These are phyloP conservation scores for Zootermopsis nevadensis DNA, from an alignment of 2,888 invertebrate species.

Conservation along the genomic window DNA sequence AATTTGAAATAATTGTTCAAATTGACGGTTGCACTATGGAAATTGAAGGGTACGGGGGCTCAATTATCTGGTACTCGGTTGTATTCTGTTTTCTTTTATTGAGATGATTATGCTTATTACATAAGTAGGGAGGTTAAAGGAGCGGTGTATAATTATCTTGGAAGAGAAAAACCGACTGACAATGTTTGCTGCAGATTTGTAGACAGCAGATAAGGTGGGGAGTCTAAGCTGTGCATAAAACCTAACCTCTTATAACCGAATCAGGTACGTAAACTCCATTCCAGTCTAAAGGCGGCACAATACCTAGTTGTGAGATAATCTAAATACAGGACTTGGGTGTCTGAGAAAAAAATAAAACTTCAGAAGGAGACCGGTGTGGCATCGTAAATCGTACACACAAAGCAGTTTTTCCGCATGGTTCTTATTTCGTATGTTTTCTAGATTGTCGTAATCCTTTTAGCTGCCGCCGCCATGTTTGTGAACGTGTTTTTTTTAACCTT, in stretches of 20 bases:
- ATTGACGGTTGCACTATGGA: slow-evolving; percentile 18
- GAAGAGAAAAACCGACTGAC: slow-evolving; percentile 18
- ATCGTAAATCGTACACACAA: slow-evolving; percentile 22
- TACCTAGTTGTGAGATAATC: background rate
- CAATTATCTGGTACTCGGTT: slow-evolving; percentile 4
- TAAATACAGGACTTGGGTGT: background rate
- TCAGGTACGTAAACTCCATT: background rate
- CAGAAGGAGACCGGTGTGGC: background rate
- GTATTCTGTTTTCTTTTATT: slow-evolving; percentile 2
- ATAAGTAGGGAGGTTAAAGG: slow-evolving; percentile 13
- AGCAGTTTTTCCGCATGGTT: background rate
- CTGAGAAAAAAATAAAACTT: slow-evolving; percentile 16
- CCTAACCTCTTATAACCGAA: background rate
- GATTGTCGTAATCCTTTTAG: background rate
- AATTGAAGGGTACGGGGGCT: slow-evolving; percentile 9
- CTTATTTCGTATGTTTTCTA: background rate
- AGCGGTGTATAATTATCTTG: slow-evolving; percentile 15
- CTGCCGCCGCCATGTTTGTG: background rate
- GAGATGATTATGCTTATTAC: background rate
- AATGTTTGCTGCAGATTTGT: slow-evolving; percentile 22
- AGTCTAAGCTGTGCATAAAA: background rate
- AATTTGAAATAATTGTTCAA: slow-evolving; percentile 20
- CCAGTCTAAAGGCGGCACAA: background rate
- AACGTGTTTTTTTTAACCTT: no score
- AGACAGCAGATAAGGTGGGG: background rate